phyloP scores from a whole-genome alignment of 2,888 invertebrate species.

The Athetis lepigone region DNA sequence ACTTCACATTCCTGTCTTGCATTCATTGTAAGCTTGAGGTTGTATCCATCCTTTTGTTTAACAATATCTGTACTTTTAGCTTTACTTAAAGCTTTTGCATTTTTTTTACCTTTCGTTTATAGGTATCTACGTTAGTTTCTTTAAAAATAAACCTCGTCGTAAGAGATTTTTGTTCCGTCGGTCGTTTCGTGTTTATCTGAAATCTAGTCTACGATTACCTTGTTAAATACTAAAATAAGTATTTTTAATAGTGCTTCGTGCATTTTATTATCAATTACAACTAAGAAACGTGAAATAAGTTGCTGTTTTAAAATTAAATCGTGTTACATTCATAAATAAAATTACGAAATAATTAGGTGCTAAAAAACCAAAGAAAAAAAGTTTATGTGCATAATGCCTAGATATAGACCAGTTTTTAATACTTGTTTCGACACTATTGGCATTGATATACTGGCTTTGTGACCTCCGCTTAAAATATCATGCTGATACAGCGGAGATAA shows the following conservation, averaged over 20 bases:
- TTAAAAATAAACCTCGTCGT: conserved; percentile 11
- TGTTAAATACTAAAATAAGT: neutral
- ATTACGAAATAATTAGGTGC: neutral
- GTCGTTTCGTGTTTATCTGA: conserved; percentile 13
- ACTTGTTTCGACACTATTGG: conserved; percentile 5
- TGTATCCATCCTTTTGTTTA: conserved; percentile 30
- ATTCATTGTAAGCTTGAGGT: conserved; percentile 49
- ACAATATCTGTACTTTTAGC: conserved; percentile 40
- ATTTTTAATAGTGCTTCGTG: conserved; percentile 6
- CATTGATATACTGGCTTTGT: conserved; percentile 6
- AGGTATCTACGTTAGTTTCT: conserved; percentile 10
- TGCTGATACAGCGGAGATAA: conserved; percentile 1
- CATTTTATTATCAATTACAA: neutral
- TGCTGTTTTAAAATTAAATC: neutral
- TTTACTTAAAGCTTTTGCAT: conserved; percentile 49
- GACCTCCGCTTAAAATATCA: conserved; percentile 26
- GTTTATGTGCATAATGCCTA: neutral
- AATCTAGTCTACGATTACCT: neutral
- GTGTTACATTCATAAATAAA: neutral
- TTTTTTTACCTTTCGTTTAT: conserved; percentile 20
- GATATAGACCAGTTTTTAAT: neutral
- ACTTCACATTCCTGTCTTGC: conserved; percentile 47
- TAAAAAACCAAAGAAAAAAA: conserved; percentile 2
- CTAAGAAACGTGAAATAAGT: neutral
- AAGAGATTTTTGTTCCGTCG: conserved; percentile 6